These are phyloP conservation scores for Galerucella pusilla DNA, from an alignment of 2,888 invertebrate genomes.

Conservation along the genomic window DNA sequence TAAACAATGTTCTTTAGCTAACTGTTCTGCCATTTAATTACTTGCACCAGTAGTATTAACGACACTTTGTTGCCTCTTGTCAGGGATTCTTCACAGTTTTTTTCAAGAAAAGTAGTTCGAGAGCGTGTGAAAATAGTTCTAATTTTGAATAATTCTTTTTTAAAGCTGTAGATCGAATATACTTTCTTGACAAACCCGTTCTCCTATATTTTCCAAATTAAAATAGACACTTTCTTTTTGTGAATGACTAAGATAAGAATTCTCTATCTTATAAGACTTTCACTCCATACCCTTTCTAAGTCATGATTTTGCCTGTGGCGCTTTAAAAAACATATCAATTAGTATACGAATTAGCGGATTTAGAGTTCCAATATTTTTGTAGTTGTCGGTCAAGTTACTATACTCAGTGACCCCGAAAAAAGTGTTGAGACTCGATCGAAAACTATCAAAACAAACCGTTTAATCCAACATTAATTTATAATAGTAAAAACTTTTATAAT, in stretches of 20 bases:
- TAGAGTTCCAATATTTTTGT: background rate
- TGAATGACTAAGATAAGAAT: constrained; percentile 35
- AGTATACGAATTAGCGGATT: constrained; percentile 22
- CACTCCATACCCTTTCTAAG: constrained; percentile 44
- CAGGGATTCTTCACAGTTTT: no score
- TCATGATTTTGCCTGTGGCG: constrained; percentile 34
- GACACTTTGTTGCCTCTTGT: no score
- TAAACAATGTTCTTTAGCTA: no score
- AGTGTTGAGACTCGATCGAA: background rate
- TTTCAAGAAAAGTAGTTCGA: no score
- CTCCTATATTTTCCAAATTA: constrained; percentile 31
- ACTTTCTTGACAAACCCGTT: constrained; percentile 20
- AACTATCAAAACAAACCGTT: no score
- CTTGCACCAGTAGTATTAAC: no score
- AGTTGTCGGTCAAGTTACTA: constrained; percentile 6
- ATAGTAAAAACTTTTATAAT: no score
- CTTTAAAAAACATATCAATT: constrained; percentile 29
- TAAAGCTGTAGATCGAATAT: background rate
- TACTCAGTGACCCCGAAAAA: background rate
- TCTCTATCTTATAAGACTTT: constrained; percentile 38
- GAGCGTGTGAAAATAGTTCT: no score
- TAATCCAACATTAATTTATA: no score
- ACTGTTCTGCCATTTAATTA: no score
- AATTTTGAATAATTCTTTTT: background rate
- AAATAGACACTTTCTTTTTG: constrained; percentile 37